A percentile compares a stretch with the other conserved stretches of the same genome.
phyloP scores from a whole-genome alignment of 53 echinoderm and acorn worm genomes.

The Paelopatides confundens region DNA sequence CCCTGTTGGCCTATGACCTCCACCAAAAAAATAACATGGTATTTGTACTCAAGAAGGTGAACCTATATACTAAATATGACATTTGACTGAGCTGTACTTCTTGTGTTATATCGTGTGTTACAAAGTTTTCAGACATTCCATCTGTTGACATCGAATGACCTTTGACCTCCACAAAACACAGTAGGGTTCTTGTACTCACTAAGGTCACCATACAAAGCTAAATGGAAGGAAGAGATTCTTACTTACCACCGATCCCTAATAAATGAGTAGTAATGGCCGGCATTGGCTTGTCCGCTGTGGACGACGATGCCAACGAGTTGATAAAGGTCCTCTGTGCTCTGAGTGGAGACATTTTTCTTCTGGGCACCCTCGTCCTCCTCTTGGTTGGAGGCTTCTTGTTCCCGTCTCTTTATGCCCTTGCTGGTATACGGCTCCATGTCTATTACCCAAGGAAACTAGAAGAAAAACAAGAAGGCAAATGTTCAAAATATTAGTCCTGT shows the following conservation, averaged over 20 bases:
- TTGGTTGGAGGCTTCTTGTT: slow-evolving; percentile 54
- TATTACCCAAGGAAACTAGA: slow-evolving; percentile 94
- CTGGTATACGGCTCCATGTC: slow-evolving; percentile 99
- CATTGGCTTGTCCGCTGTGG: slow-evolving; percentile 97
- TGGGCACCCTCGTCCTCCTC: slow-evolving; percentile 38
- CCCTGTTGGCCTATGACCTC: too few relatives aligned
- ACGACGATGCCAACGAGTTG: slow-evolving; percentile 94
- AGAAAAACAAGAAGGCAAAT: background rate
- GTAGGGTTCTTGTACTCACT: too few relatives aligned
- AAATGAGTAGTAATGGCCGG: slow-evolving; percentile 98
- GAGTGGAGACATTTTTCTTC: slow-evolving; percentile 61
- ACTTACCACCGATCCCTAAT: slow-evolving; percentile 91
- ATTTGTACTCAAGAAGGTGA: too few relatives aligned
- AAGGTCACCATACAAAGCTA: too few relatives aligned
- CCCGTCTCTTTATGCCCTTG: slow-evolving; percentile 82
- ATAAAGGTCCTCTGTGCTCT: slow-evolving; percentile 80
- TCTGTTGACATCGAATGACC: too few relatives aligned
- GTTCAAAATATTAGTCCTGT: background rate
- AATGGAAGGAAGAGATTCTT: background rate
- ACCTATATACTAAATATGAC: too few relatives aligned
- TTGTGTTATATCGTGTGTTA: too few relatives aligned
- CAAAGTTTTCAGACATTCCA: too few relatives aligned
- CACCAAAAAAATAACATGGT: too few relatives aligned
- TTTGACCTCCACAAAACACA: too few relatives aligned
- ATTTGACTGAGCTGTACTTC: too few relatives aligned